Evolutionary conservation across 2,888 invertebrate genomes (phyloP), one percentile per base, ranked within the genome.

Genomic region (Coenonympha arcania): DNA sequence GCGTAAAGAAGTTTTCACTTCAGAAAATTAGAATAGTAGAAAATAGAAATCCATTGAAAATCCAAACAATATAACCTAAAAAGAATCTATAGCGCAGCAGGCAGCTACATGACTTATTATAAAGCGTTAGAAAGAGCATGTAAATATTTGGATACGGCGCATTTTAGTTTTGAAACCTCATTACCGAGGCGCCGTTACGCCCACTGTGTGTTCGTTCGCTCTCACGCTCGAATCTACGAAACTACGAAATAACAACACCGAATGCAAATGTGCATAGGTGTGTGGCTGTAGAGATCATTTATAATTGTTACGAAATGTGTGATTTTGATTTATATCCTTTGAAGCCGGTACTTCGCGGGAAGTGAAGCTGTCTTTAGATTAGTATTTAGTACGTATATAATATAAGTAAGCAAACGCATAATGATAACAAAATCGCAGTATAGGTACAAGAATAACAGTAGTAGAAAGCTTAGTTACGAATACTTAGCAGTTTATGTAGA

Each of bases 231-330:
- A 9, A 9, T 16, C 33, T 36, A 11, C 20, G 5, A 6, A 39
- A 39, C 15, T 24, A 19, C 42, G 42, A 19, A 31, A 42, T 31
- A n/a, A 20, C 43, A 43, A 43, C 31, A 33, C 16, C 42, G 2
- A 43, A 43, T 43, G 43, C 36, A 20, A 36, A 36, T 36, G 22
- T n/a, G 43, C 15, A 43, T 20, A 43, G 31, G 43, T 31, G 43
- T 43, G 19, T 11, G 6, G 11, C 11, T 18, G 19, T 43, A 20
- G 22, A 11, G 9, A 15, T 43, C 15, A 41, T 41, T 41, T 28
- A 41, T 20, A 20, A 36, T 36, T 20, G 20, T 36, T 20, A 43
- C 43, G 22, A 31, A 31, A n/a, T n/a, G n/a, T n/a, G n/a, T n/a
- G n/a, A n/a, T n/a, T n/a, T n/a, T 31, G 19, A 43, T 43, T 42